A percentile compares a stretch with the other conserved stretches of the same genome.
Evolutionary conservation across 2,797 vertebrate species (phyloP).

Genomic region (Pogoniulus pusillus): DNA sequence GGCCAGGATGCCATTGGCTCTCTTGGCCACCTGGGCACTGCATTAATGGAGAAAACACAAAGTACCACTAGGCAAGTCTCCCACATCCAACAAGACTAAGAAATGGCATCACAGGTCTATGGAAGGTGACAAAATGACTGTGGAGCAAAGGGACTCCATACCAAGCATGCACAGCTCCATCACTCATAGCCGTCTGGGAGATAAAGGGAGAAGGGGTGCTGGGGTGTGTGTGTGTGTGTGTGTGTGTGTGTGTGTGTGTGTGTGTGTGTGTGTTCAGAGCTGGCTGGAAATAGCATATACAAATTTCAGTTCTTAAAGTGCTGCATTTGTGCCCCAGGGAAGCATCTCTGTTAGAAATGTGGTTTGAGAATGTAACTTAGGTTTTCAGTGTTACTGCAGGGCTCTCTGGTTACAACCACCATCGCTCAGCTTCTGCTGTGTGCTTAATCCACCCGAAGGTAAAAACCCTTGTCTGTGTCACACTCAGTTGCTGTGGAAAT

Average conservation of each 20-base stretch:
- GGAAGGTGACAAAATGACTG: not conserved
- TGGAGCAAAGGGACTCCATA: not conserved
- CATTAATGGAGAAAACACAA: not conserved
- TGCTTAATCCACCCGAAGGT: not conserved
- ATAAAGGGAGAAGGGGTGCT: too few species aligned
- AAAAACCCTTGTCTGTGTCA: not conserved
- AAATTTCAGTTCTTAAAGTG: not conserved
- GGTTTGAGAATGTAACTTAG: rapidly evolving
- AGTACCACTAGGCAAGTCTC: not conserved
- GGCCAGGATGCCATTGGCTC: too few species aligned
- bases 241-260: too few species aligned
- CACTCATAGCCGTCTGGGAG: not conserved
- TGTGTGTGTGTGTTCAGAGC: not conserved
- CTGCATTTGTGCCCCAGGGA: not conserved
- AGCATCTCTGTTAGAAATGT: not conserved
- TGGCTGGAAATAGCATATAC: not conserved
- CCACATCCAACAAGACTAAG: not conserved
- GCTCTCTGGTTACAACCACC: not conserved
- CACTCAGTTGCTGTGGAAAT: not conserved
- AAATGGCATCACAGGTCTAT: not conserved
- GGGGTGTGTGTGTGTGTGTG: too few species aligned
- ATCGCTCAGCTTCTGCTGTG: not conserved
- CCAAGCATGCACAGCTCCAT: not conserved
- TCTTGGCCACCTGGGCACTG: too few species aligned
- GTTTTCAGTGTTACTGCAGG: not conserved